Conservation (phyloP, 2,797 vertebrate genomes). For the Galagoides demidoff region DNA sequence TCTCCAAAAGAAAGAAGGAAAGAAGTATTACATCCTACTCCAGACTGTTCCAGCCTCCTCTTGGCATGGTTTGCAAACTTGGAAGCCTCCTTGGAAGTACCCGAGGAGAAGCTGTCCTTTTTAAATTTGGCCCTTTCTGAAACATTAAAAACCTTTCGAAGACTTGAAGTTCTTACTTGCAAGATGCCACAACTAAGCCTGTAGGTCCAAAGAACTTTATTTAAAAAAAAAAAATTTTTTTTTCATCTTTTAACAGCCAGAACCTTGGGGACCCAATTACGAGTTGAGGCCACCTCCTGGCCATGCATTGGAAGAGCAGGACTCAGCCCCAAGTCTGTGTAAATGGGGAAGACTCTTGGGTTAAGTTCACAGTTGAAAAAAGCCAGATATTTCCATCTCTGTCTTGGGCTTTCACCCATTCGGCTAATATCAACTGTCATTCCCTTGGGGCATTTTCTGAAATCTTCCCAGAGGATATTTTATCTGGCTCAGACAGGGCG, state of each 20-base stretch:
- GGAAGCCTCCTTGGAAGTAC: not conserved
- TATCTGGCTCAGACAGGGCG: conserved; percentile 64
- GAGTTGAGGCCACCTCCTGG: conserved; percentile 67
- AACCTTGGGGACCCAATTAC: conserved; percentile 11
- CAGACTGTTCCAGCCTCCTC: not conserved
- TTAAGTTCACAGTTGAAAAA: conserved; percentile 54
- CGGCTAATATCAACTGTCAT: conserved; percentile 62
- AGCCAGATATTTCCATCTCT: conserved; percentile 59
- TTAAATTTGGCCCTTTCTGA: not conserved
- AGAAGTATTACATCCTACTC: conserved; percentile 38
- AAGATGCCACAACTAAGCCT: not conserved
- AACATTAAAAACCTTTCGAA: conserved; percentile 45
- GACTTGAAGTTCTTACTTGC: conserved; percentile 30
- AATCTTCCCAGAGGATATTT: conserved; percentile 53
- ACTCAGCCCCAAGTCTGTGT: not conserved
- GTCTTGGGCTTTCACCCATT: conserved; percentile 62
- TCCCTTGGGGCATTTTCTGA: conserved; percentile 64
- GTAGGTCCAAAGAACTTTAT: not conserved
- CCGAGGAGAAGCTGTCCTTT: conserved; percentile 24
- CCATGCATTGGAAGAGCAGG: not conserved
- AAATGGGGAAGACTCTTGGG: not conserved
- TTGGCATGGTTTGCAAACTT: not conserved
- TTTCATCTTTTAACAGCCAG: not conserved
- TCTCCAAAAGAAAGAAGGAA: conserved; percentile 39
- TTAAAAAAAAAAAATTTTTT: not conserved